Conservation (phyloP, 2,797 vertebrate genomes). For the Cyprinodon diabolis region DNA sequence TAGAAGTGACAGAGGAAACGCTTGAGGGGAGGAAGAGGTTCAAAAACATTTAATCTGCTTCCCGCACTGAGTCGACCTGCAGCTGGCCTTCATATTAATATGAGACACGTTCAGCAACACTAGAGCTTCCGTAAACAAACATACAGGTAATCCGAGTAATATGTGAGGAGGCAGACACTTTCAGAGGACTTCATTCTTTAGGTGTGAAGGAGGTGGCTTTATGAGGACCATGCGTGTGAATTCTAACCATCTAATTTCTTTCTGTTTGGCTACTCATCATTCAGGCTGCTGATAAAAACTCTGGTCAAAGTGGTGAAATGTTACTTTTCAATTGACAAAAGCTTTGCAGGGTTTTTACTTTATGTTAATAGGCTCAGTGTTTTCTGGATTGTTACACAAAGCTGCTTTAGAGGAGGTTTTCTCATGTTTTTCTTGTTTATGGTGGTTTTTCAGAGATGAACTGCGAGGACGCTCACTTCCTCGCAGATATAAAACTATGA, state of each 20-base stretch:
- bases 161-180: constrained; percentile 11
- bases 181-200: constrained; percentile 2
- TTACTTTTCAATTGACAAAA: too few relatives aligned
- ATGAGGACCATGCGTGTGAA: background rate
- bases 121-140: constrained; percentile 4
- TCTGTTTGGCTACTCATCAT: background rate
- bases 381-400: background rate
- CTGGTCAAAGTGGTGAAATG: too few relatives aligned
- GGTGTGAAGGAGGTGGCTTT: background rate
- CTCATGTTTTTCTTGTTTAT: background rate
- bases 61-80: constrained; percentile 31
- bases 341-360: too few relatives aligned
- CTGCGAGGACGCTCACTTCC: too few relatives aligned
- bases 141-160: constrained; percentile 33
- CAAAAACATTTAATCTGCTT: constrained; percentile 35
- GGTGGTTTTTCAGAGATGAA: too few relatives aligned
- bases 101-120: background rate
- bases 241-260: background rate
- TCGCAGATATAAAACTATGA: too few relatives aligned
- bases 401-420: background rate
- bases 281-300: too few relatives aligned
- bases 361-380: too few relatives aligned
- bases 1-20: constrained; percentile 14
- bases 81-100: constrained; percentile 33
- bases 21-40: constrained; percentile 20